Conservation (phyloP, 2,888 invertebrate genomes). For the Pristionchus exspectatus region DNA sequence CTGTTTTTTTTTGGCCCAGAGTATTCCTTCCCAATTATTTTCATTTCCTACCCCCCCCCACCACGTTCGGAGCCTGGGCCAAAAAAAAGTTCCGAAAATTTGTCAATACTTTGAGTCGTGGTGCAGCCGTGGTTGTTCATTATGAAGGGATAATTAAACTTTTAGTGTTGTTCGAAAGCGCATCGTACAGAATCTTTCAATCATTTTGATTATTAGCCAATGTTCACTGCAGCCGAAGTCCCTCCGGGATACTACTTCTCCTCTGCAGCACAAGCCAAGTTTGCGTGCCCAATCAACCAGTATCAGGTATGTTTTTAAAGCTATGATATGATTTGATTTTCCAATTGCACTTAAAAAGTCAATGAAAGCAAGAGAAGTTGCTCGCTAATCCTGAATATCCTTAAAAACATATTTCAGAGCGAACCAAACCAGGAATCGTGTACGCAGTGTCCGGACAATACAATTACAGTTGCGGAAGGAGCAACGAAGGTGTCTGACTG, state of each 20-base stretch:
- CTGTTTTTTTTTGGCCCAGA: too few relatives aligned
- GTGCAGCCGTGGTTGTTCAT: too few relatives aligned
- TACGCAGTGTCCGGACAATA: not conserved
- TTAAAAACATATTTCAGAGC: not conserved
- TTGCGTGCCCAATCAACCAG: not conserved
- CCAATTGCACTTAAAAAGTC: too few relatives aligned
- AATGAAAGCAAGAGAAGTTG: too few relatives aligned
- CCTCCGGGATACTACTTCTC: constrained; percentile 9
- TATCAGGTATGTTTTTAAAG: constrained; percentile 18
- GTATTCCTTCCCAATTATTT: too few relatives aligned
- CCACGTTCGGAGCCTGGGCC: too few relatives aligned
- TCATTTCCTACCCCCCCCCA: too few relatives aligned
- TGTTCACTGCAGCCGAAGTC: not conserved
- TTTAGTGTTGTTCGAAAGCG: too few relatives aligned
- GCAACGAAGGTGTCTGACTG: not conserved
- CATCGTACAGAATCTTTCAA: too few relatives aligned
- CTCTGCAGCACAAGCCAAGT: not conserved
- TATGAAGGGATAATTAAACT: too few relatives aligned
- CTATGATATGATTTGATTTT: not conserved
- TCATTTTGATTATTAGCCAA: too few relatives aligned
- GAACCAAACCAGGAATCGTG: not conserved
- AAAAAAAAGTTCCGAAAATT: too few relatives aligned
- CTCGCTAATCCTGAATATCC: not conserved
- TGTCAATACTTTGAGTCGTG: not conserved
- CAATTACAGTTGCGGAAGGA: constrained; percentile 5